Percentiles rank a stretch among this genome's conserved stretches.
phyloP scores from a whole-genome alignment of 2,797 vertebrate species.

The Crenichthys baileyi region DNA sequence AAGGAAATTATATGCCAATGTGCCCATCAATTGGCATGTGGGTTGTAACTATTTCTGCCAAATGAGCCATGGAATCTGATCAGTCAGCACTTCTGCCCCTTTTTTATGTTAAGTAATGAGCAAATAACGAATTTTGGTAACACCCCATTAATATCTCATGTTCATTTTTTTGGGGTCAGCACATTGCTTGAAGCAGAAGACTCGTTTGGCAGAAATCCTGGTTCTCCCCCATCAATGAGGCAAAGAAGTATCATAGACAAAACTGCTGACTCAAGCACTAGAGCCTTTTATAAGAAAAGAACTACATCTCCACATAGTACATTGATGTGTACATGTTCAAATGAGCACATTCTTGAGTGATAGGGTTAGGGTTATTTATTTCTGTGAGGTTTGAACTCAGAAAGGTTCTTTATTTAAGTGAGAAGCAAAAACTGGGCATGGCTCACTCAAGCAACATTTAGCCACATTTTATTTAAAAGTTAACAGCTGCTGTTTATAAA shows the following conservation, averaged over 20 bases:
- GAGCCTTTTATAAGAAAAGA: not conserved
- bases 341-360: too few relatives aligned
- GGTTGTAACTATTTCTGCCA: conserved; percentile 38
- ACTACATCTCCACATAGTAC: not conserved
- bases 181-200: conserved; percentile 42
- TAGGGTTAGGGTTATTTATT: not conserved
- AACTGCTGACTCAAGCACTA: conserved; percentile 30
- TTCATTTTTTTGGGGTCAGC: conserved; percentile 54
- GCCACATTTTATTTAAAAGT: not conserved
- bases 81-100: conserved; percentile 48
- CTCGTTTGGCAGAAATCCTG: conserved; percentile 24
- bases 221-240: conserved; percentile 24
- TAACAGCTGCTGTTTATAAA: not conserved
- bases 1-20: conserved; percentile 34
- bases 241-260: conserved; percentile 20
- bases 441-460: not conserved
- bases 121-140: conserved; percentile 42
- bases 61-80: conserved; percentile 53
- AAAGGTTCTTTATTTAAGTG: not conserved
- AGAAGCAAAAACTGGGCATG: not conserved
- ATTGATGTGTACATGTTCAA: not conserved
- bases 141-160: conserved; percentile 50
- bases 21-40: conserved; percentile 13
- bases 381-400: not conserved
- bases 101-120: conserved; percentile 36